Percentiles rank a stretch among this genome's conserved stretches.
Evolutionary conservation across 2,113 vertebrate species (phyloP).

Genomic region (Smithornis capensis): DNA sequence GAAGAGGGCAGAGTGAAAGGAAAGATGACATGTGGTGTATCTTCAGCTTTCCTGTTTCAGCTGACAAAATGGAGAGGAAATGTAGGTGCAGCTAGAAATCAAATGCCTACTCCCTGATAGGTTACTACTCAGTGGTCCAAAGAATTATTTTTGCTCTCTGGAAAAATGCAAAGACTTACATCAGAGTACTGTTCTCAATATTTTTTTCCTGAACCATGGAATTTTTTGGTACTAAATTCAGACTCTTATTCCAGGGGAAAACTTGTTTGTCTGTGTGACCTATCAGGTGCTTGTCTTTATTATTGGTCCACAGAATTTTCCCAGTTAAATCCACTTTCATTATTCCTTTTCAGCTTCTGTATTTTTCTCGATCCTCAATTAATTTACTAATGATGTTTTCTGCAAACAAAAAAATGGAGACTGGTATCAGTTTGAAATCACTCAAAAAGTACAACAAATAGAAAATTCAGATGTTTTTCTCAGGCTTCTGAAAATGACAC

Average conservation of each 20-base stretch:
- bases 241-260: neutral
- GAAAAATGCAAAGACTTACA: neutral
- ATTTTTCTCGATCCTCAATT: neutral
- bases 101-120: neutral
- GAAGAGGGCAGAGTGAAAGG: neutral
- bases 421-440: neutral
- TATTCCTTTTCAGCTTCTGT: neutral
- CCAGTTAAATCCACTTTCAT: neutral
- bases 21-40: neutral
- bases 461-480: neutral
- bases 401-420: neutral
- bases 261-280: neutral
- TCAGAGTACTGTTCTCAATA: neutral
- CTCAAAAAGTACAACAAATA: neutral
- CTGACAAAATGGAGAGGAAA: neutral
- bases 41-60: neutral
- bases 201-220: neutral
- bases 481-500: neutral
- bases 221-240: neutral
- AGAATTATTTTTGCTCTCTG: neutral
- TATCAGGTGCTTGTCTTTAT: neutral
- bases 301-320: neutral
- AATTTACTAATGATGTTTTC: neutral
- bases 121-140: neutral
- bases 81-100: neutral